Percentiles rank a stretch among this genome's conserved stretches.
phyloP scores from a whole-genome alignment of 2,888 invertebrate species.

The Tanypteryx hageni region DNA sequence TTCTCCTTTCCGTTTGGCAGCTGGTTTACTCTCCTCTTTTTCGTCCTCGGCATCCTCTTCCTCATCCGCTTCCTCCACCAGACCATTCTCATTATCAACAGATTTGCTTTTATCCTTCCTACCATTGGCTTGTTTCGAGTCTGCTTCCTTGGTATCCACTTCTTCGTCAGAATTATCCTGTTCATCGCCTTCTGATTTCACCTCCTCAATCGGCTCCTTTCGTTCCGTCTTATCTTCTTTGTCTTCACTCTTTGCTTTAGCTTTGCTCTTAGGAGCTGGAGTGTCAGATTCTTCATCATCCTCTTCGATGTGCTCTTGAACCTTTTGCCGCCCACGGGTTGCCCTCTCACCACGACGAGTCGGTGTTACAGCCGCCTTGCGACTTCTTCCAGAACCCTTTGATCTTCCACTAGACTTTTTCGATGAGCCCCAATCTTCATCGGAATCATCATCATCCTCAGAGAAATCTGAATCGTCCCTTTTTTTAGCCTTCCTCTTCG shows the following conservation, averaged over 20 bases:
- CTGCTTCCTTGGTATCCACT: neutral
- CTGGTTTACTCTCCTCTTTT: constrained; percentile 18
- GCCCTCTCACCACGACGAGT: constrained; percentile 42
- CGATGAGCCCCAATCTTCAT: constrained; percentile 42
- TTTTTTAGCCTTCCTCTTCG: constrained; percentile 15
- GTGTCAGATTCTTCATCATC: constrained; percentile 26
- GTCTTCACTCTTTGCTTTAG: neutral
- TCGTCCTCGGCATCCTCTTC: neutral
- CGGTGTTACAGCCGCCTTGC: constrained; percentile 15
- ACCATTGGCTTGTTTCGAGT: constrained; percentile 27
- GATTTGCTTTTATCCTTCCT: constrained; percentile 38
- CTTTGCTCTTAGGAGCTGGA: constrained; percentile 27
- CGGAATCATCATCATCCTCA: constrained; percentile 21
- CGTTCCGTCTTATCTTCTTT: neutral
- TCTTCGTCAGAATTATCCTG: neutral
- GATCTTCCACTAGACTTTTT: constrained; percentile 47
- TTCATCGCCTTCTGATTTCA: constrained; percentile 23
- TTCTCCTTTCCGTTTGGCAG: constrained; percentile 39
- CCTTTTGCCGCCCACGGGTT: constrained; percentile 16
- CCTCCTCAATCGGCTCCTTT: neutral
- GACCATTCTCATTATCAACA: constrained; percentile 42
- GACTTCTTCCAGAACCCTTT: neutral
- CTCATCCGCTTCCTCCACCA: constrained; percentile 30
- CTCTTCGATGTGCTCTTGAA: neutral
- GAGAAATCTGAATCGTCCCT: constrained; percentile 38